Base-by-base conservation (phyloP, 1,140 invertebrate genomes). In the Drosophila chauvacae region DNA sequence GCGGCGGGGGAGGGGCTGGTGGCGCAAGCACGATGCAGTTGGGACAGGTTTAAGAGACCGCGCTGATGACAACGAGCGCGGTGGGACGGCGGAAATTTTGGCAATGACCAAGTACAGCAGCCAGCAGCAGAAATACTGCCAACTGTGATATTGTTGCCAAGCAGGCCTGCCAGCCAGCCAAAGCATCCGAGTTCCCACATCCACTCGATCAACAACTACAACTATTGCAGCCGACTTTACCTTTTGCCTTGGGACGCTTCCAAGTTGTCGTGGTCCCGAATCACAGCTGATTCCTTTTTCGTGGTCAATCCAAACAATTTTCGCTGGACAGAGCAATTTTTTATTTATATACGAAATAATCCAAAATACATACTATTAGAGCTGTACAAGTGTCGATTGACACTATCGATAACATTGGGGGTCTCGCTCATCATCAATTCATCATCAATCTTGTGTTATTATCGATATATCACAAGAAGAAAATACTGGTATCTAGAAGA, bases 51-150 rank as follows among this genome's bases (percentile, higher is more conserved):
- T 87, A 56, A 10, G 53, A 39, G 61, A 18, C 37, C 47, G 37
- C 20, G 51, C 75, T 64, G 65, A 63, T 76, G 50, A 57, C 60
- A 44, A 42, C 53, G 44, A 11, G 41, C 44, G 39, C 28, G 57
- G 63, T 45, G 71, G 61, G 58, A 28, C 44, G 62, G 51, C 70
- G 26, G 79, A 84, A 80, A 72, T 77, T 86, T 87, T 80, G 83
- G 83, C 83, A 83, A 88, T 87, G 84, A 77, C 81, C 81, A 84
- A 71, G 77, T 85, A 80, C 81, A 84, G 81, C 65, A 72, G 77
- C 61, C 77, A 63, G 77, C 65, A 73, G 61, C 66, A 63, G 51
- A 75, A 65, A 75, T 74, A 69, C 77, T 75, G 81, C 70, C 75
- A 84, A 84, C 72, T 83, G 71, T 47, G 78, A 69, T 79, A 87